Evolutionary conservation across 23 tunicate species (phyloP).

Genomic region (Trididemnum clinides): DNA sequence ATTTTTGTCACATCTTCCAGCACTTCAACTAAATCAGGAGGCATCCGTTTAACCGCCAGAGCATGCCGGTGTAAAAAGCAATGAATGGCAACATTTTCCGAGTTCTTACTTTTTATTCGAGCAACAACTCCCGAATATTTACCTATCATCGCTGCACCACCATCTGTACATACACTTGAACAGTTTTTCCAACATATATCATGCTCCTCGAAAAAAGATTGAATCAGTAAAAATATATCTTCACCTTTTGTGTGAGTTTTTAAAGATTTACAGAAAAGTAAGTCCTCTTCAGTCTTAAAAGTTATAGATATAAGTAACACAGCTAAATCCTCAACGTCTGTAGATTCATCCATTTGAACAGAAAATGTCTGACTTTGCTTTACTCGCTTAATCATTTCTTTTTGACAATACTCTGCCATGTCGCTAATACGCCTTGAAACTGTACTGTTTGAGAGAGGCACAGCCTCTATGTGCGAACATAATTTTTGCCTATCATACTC

Average conservation of each 20-base stretch:
- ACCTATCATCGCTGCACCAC: conserved; percentile 29
- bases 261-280: conserved; percentile 24
- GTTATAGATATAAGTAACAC: conserved; percentile 9
- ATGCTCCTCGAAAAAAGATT: conserved; percentile 31
- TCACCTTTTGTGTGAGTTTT: conserved; percentile 28
- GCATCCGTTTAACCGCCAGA: conserved; percentile 35
- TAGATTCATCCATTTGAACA: conserved; percentile 31
- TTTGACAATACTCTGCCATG: conserved; percentile 32
- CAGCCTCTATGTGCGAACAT: conserved; percentile 35
- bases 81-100: conserved; percentile 24
- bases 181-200: conserved; percentile 22
- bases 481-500: conserved; percentile 3
- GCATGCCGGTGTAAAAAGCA: conserved; percentile 37
- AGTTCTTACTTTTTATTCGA: conserved; percentile 23
- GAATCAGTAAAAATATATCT: conserved; percentile 23
- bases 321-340: conserved; percentile 25
- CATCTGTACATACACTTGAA: conserved; percentile 36
- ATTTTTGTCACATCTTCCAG: conserved; percentile 32
- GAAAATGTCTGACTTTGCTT: conserved; percentile 31
- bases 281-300: conserved; percentile 24
- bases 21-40: conserved; percentile 30
- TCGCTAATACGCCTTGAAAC: conserved; percentile 26
- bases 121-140: conserved; percentile 26
- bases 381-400: conserved; percentile 28
- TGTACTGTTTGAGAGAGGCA: conserved; percentile 36